Percentiles rank a stretch among this genome's conserved stretches.
phyloP scores from a whole-genome alignment of 2,797 vertebrate species.

The Mico argentatus region DNA sequence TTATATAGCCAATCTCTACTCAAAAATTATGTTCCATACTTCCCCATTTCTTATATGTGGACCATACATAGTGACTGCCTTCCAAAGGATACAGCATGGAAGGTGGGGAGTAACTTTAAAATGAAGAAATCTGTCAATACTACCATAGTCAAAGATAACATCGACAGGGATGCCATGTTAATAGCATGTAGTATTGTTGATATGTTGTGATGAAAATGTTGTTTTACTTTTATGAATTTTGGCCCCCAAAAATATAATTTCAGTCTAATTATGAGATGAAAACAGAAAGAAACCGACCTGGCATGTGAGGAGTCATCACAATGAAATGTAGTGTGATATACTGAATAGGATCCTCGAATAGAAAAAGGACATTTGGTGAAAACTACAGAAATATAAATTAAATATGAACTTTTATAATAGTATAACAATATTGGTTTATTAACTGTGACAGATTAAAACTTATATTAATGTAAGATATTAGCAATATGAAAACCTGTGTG shows the following conservation, averaged over 20 bases:
- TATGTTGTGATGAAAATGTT: neutral
- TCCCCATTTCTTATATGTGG: neutral
- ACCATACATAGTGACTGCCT: neutral
- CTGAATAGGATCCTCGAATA: neutral
- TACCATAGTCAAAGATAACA: neutral
- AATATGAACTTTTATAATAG: neutral
- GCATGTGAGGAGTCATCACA: neutral
- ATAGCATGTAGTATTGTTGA: neutral
- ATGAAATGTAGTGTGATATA: neutral
- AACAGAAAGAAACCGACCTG: neutral
- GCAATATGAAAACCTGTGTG: neutral
- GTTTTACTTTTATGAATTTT: neutral
- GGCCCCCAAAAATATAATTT: neutral
- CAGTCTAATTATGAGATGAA: neutral
- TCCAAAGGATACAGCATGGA: neutral
- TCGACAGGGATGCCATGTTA: neutral
- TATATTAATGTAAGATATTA: neutral
- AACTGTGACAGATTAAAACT: neutral
- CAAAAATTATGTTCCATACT: neutral
- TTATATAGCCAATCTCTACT: neutral
- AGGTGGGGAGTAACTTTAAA: accelerated
- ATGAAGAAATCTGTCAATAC: neutral
- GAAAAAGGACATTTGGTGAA: neutral
- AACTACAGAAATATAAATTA: neutral
- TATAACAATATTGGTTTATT: neutral